Conservation (phyloP, 1,140 invertebrate genomes). For the Trachymyrmex cornetzi region DNA sequence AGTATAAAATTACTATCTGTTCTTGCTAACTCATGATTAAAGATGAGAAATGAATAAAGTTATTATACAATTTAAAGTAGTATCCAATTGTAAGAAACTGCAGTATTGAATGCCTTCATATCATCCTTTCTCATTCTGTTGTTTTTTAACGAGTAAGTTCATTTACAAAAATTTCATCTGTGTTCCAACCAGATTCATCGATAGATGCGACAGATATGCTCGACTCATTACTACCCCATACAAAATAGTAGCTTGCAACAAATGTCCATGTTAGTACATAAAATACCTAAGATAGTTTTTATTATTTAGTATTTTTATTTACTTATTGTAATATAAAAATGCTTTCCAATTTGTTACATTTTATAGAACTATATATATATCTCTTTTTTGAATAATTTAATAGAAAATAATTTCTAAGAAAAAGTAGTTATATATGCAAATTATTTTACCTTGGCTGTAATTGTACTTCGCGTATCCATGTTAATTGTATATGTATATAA, state of each 20-base stretch:
- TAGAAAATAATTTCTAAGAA: background rate
- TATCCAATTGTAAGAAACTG: background rate
- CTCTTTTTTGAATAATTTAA: background rate
- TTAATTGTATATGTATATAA: background rate
- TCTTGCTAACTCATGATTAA: background rate
- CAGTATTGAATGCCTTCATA: slow-evolving; percentile 4
- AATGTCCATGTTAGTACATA: slow-evolving; percentile 70
- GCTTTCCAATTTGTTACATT: background rate
- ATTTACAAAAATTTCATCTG: slow-evolving; percentile 73
- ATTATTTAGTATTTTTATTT: slow-evolving; percentile 12
- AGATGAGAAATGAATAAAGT: background rate
- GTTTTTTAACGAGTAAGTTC: slow-evolving; percentile 16
- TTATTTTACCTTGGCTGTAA: slow-evolving; percentile 22
- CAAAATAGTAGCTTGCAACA: slow-evolving; percentile 76
- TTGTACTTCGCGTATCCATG: background rate
- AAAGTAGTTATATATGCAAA: background rate
- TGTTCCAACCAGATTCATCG: slow-evolving; percentile 78
- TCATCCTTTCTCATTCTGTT: background rate
- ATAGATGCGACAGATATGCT: slow-evolving; percentile 52
- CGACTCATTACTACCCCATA: slow-evolving; percentile 70
- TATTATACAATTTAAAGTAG: slow-evolving; percentile 3
- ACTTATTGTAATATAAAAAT: slow-evolving; percentile 4
- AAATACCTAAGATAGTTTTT: slow-evolving; percentile 60
- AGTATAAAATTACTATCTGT: background rate
- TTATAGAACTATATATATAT: background rate